These are phyloP conservation scores for Rhabditoides inermis DNA, from an alignment of 2,888 invertebrate genomes.

Conservation along the genomic window DNA sequence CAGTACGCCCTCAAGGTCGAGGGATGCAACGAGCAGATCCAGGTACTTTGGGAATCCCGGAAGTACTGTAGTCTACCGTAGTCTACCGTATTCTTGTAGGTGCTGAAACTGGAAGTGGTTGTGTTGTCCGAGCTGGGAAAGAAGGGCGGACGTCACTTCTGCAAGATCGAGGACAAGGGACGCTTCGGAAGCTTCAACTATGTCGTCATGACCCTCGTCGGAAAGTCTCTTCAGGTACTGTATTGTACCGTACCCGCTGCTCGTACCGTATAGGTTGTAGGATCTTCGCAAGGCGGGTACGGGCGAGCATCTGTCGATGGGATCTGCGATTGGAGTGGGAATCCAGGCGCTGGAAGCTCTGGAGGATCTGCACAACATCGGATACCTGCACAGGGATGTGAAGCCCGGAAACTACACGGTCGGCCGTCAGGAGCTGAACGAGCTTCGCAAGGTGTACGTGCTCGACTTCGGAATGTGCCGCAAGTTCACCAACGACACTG, in stretches of 20 bases:
- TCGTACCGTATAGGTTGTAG: too few species aligned
- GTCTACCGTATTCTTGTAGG: constrained; percentile 12
- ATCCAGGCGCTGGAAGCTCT: constrained; percentile 7
- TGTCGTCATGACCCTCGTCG: constrained; percentile 45
- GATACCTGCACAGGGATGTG: constrained; percentile 14
- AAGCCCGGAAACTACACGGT: constrained; percentile 41
- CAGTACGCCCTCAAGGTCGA: constrained; percentile 40
- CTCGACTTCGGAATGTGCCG: constrained; percentile 44
- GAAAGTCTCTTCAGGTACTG: constrained; percentile 37
- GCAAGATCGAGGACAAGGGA: constrained; percentile 45
- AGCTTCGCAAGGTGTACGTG: constrained; percentile 39
- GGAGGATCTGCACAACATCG: constrained; percentile 1
- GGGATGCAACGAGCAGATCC: constrained; percentile 32
- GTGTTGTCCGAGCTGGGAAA: constrained; percentile 39
- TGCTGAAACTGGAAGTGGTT: constrained; percentile 42
- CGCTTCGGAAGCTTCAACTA: constrained; percentile 41
- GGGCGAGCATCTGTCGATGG: constrained; percentile 2
- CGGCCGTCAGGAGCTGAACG: constrained; percentile 34
- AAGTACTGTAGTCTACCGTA: too few species aligned
- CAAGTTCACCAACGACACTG: constrained; percentile 28
- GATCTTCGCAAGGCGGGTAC: constrained; percentile 7
- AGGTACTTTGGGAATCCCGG: constrained; percentile 11
- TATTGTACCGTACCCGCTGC: too few species aligned
- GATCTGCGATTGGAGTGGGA: constrained; percentile 2
- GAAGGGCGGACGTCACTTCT: constrained; percentile 39